Base-by-base conservation (phyloP, 2,888 invertebrate genomes). In the Papilio gigon region DNA sequence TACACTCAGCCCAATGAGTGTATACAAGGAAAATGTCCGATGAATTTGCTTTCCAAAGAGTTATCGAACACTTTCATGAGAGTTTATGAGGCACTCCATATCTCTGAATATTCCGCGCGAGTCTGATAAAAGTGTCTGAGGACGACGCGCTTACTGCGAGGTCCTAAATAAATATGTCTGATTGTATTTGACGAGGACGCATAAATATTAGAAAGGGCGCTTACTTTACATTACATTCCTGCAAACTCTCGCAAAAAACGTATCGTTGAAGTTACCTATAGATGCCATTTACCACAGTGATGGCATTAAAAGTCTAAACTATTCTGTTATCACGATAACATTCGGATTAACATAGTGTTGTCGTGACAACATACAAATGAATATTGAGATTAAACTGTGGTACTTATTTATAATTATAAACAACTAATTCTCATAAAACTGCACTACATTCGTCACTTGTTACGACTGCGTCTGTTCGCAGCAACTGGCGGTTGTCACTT, bases 151-250 rank as follows among this genome's bases (percentile, higher is more conserved):
- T 0, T 9, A 17, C 9, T 11, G n/a, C 25, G 33, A 33, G 4
- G n/a, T n/a, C 58, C 58, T 58, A 11, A 58, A 58, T 5, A 58
- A 58, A 58, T 35, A 58, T 12, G 6, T 33, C 58, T 58, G 58
- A 58, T 58, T 58, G 58, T 58, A 12, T 58, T 58, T 58, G 20
- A 35, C 2, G 12, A 58, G 58, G 17, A 17, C 4, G 6, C 11
- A 33, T 20, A 35, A 35, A 33, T n/a, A 20, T 33, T 33, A 58
- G 20, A 58, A 53, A 53, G 33, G 12, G n/a, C 8, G 25, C 25
- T 53, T n/a, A 25, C 22, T n/a, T 50, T 44, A 20, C 44, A 44
- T 44, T 0, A 20, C 11, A 44, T 44, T 20, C 17, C 2, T 44
- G 5, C 20, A 20, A 44, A 44, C 20, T 9, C 6, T 44, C 44